phyloP scores from a whole-genome alignment of 2,797 vertebrate genomes.

The Alosa sapidissima region DNA sequence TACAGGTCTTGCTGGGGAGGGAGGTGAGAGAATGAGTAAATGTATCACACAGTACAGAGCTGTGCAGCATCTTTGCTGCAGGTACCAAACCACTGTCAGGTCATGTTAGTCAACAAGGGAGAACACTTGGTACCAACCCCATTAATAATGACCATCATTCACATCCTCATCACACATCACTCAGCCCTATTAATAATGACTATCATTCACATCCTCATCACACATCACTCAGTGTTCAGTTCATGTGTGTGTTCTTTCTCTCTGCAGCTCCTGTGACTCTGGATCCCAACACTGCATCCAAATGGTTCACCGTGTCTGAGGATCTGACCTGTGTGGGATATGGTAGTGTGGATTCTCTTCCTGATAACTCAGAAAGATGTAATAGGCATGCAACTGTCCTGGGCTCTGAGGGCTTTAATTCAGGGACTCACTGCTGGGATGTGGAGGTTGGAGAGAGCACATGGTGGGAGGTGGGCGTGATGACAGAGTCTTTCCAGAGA shows the following conservation, averaged over 20 bases:
- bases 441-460: not conserved
- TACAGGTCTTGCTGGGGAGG: too few relatives aligned
- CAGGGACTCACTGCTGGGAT: not conserved
- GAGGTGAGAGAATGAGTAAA: too few relatives aligned
- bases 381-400: not conserved
- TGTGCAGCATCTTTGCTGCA: too few relatives aligned
- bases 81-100: too few relatives aligned
- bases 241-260: not conserved
- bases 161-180: too few relatives aligned
- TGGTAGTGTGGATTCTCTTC: not conserved
- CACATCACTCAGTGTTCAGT: too few relatives aligned
- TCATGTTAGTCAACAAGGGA: too few relatives aligned
- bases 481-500: not conserved
- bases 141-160: too few relatives aligned
- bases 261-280: not conserved
- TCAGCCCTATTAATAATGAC: too few relatives aligned
- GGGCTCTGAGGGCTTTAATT: not conserved
- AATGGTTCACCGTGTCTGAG: not conserved
- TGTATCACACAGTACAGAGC: too few relatives aligned
- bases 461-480: not conserved
- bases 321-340: not conserved
- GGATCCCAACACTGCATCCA: not conserved
- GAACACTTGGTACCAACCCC: too few relatives aligned
- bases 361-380: not conserved
- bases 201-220: too few relatives aligned